These are phyloP conservation scores for Trochalopteron elliotii DNA, from an alignment of 2,113 vertebrate species.

Conservation along the genomic window DNA sequence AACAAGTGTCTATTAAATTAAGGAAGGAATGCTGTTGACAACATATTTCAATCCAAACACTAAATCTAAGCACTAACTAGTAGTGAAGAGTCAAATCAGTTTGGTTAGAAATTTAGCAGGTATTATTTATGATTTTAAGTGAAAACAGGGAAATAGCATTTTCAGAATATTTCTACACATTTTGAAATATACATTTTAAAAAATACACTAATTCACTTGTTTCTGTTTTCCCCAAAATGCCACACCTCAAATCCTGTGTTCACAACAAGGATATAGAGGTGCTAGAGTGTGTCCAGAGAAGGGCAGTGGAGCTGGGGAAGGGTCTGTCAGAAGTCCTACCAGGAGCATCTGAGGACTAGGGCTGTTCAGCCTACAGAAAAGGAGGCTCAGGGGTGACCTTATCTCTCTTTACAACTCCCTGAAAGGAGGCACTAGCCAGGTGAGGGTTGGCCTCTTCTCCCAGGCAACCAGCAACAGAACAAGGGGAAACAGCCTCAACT, in stretches of 20 bases:
- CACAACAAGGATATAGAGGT: background rate
- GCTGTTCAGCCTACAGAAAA: background rate
- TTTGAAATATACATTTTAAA: background rate
- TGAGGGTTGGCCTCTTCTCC: background rate
- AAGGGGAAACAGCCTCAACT: background rate
- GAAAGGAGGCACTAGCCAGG: background rate
- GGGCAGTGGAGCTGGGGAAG: background rate
- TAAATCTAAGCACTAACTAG: background rate
- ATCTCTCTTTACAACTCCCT: no score
- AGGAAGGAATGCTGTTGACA: background rate
- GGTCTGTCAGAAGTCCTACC: background rate
- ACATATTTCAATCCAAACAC: background rate
- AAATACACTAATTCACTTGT: background rate
- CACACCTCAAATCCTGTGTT: background rate
- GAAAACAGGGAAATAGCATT: background rate
- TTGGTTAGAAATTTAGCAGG: background rate
- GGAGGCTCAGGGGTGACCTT: background rate
- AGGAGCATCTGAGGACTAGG: background rate
- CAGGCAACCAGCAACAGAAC: background rate
- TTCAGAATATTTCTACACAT: background rate
- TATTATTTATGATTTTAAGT: background rate
- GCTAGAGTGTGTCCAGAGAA: background rate
- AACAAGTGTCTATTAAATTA: background rate
- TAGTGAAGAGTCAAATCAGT: background rate
- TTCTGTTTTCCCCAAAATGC: background rate